Evolutionary conservation across 2,888 invertebrate genomes (phyloP).

Genomic region (Ischnus inquisitorius): DNA sequence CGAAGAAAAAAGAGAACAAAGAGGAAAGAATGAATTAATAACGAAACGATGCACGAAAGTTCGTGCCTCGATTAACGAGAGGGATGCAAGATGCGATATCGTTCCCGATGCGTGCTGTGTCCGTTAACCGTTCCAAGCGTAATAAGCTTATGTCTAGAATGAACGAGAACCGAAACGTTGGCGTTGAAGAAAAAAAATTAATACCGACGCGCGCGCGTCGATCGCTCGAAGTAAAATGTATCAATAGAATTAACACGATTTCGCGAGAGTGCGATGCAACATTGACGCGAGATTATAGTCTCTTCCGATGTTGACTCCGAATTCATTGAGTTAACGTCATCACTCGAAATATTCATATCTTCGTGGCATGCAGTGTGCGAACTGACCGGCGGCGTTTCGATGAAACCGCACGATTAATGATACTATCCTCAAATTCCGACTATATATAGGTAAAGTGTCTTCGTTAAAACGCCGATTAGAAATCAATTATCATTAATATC

Average conservation of each 20-base stretch:
- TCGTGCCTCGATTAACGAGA: slow-evolving; percentile 32
- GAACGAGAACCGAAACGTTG: slow-evolving; percentile 25
- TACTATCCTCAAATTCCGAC: not conserved
- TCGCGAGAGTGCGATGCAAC: not conserved
- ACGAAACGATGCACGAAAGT: not conserved
- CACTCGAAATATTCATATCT: slow-evolving; percentile 38
- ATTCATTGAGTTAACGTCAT: slow-evolving; percentile 23
- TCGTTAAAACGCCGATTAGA: too few relatives aligned
- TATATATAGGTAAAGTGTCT: not conserved
- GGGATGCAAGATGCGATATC: slow-evolving; percentile 37
- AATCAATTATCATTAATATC: too few relatives aligned
- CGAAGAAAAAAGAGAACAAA: slow-evolving; percentile 7
- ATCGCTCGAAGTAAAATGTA: not conserved
- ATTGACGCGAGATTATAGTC: slow-evolving; percentile 24
- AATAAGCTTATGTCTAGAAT: slow-evolving; percentile 2
- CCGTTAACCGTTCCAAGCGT: not conserved
- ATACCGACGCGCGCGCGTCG: not conserved
- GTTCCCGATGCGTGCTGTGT: not conserved
- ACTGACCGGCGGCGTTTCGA: not conserved
- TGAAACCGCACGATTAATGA: slow-evolving; percentile 3
- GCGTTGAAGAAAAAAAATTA: slow-evolving; percentile 5
- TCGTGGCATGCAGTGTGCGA: not conserved
- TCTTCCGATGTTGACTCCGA: slow-evolving; percentile 29
- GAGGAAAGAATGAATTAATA: slow-evolving; percentile 1
- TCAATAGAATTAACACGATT: not conserved